Evolutionary conservation across 64 coral and sea anemone species (phyloP), one percentile per base, ranked within the genome.

Genomic region (Pachyseris speciosa): DNA sequence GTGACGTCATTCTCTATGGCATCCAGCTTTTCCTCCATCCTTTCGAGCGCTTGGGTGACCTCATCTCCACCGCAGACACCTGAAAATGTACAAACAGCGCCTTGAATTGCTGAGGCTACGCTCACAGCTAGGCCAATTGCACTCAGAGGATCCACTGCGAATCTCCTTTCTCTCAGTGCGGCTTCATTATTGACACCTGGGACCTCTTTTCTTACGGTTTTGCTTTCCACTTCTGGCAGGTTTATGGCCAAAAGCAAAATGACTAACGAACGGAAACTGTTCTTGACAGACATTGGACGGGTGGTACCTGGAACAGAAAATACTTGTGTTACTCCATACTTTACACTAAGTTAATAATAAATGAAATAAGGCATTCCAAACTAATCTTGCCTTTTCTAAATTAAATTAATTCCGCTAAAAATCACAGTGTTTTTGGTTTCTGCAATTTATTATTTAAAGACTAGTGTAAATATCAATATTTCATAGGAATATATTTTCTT

Each of bases 41-140:
- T 38, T 41, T 87, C 68, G 5, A 87, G 85, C 33, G 20, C 17
- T 29, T 59, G 22, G 13, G 69, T 87, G 69, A 87, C 50, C 28
- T 87, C 85, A 22, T 41, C 85, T 0, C 67, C 69, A 61, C 85
- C 69, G 17, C 85, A 87, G 22, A 74, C 67, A 30, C 27, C 50
- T 16, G 85, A 28, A 74, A 87, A 87, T 4, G 85, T 61, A 74
- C 85, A 87, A n/a, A 87, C 69, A 27, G 39, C 85, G 12, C 85
- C 69, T 20, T 87, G 85, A 53, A 87, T 87, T 0, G 85, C 50
- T 0, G 85, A 60, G 5, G 69, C 85, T 4, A 87, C 69, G n/a
- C 69, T 87, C 8, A 87, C 50, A 39, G 10, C 68, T 32, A 74
- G 27, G 41, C 85, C 85, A 2, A 87, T 87, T 1, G 19, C 69